These are phyloP conservation scores for Bombus haemorrhoidalis DNA, from an alignment of 1,140 invertebrate species.

Conservation along the genomic window DNA sequence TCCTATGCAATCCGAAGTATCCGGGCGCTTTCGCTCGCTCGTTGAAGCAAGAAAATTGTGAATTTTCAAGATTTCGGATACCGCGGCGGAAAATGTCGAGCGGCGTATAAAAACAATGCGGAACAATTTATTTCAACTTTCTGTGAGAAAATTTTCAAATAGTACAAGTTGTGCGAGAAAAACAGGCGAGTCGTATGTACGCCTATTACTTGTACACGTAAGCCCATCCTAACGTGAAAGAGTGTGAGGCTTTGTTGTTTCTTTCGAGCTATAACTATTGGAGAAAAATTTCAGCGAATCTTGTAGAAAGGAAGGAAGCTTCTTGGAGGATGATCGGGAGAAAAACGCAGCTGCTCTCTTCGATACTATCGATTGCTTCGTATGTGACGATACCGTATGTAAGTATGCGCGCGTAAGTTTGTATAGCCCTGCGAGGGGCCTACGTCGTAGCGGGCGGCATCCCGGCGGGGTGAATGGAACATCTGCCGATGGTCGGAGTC, in stretches of 20 bases:
- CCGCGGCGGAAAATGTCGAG: no score
- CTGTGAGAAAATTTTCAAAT: no score
- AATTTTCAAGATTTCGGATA: no score
- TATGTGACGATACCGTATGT: constrained; percentile 48
- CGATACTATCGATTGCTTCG: constrained; percentile 64
- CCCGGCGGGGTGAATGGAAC: constrained; percentile 75
- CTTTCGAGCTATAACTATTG: neutral
- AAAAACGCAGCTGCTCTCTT: constrained; percentile 65
- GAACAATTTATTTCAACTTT: no score
- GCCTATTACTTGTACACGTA: no score
- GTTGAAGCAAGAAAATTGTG: no score
- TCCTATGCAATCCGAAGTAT: no score
- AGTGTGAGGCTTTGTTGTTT: neutral
- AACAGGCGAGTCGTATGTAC: no score
- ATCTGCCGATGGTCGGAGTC: constrained; percentile 79
- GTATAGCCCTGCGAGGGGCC: constrained; percentile 74
- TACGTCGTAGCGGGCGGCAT: constrained; percentile 69
- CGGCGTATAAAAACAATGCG: no score
- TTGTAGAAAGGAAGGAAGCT: neutral
- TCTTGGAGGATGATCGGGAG: constrained; percentile 49
- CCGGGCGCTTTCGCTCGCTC: no score
- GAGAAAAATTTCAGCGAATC: neutral
- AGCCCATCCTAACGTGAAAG: rapidly evolving
- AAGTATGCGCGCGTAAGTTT: constrained; percentile 63
- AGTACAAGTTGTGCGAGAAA: rapidly evolving